These are phyloP conservation scores for Noctua pronuba DNA, from an alignment of 2,888 invertebrate genomes.

Conservation along the genomic window DNA sequence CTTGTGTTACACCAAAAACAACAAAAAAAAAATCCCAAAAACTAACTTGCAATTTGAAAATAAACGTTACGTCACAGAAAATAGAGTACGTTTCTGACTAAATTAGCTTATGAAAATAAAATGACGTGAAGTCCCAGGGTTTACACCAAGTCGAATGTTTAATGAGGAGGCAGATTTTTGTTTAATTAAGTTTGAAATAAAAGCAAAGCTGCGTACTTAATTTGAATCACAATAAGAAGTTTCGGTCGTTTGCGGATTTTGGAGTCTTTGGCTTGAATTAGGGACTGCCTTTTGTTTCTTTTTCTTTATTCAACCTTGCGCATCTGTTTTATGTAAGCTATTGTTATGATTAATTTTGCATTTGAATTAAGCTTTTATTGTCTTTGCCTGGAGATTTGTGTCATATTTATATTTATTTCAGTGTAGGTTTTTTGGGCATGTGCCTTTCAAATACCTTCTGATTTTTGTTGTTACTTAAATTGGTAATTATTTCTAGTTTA, in stretches of 20 bases:
- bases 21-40: conserved; percentile 12
- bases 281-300: conserved; percentile 59
- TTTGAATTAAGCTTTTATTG: conserved; percentile 13
- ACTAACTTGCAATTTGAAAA: neutral
- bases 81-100: conserved; percentile 31
- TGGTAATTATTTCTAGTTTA: neutral
- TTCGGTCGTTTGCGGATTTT: conserved; percentile 51
- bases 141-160: conserved; percentile 67
- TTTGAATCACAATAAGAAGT: conserved; percentile 71
- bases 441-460: neutral
- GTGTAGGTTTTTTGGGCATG: neutral
- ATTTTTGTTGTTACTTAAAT: neutral
- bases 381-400: neutral
- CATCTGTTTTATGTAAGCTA: conserved; percentile 28
- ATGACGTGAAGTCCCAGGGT: conserved; percentile 36
- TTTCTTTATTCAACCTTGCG: conserved; percentile 34
- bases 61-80: neutral
- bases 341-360: conserved; percentile 40
- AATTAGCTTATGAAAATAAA: conserved; percentile 44
- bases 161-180: conserved; percentile 73
- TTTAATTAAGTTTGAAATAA: conserved; percentile 73
- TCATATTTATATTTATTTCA: no score
- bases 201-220: conserved; percentile 61
- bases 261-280: conserved; percentile 42
- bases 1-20: conserved; percentile 4